Evolutionary conservation across 1,140 invertebrate genomes (phyloP), one percentile per base, ranked within the genome.

Genomic region (Bilobella aurantiaca): DNA sequence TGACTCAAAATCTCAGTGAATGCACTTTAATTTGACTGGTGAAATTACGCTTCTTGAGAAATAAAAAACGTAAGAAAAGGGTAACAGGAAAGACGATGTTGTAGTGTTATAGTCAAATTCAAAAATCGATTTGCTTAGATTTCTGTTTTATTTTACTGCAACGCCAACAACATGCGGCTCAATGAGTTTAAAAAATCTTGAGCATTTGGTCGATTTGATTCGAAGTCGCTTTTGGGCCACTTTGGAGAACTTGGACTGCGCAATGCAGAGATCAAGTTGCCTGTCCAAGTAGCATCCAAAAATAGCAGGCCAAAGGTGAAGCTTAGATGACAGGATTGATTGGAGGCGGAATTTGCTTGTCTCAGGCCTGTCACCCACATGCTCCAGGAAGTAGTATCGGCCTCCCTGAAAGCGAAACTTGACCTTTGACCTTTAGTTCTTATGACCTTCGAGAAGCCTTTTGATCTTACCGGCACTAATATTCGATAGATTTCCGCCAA

Each of bases 401-500:
- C 74, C 74, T 31, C 74, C 59, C 59, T 62, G 25, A 37, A 42
- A 42, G 18, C 8, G 18, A 42, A 12, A 42, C 8, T 42, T 8
- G 18, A 42, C 8, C 34, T 42, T 8, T 12, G 8, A 42, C 8
- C 18, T 42, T 8, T 42, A 18, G 18, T 18, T 42, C 18, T 42
- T 42, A 8, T 21, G 21, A 21, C 8, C 8, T 8, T 56, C 53
- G 5, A 56, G 34, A 42, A 42, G 8, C 34, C 8, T 42, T 42
- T 42, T 42, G n/a, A n/a, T 18, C 37, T 14, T 63, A 63, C 75
- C 5, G 73, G 73, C 49, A 73, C 75, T 12, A 77, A 64, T 3
- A 77, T 75, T 27, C 76, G 57, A 18, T 69, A 61, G 14, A 77
- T 67, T 70, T 77, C 75, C 37, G 66, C 49, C n/a, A 77, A n/a